Percentiles rank a stretch among this genome's conserved stretches.
Evolutionary conservation across 2,888 invertebrate genomes (phyloP).

Genomic region (Spilosoma lubricipeda): DNA sequence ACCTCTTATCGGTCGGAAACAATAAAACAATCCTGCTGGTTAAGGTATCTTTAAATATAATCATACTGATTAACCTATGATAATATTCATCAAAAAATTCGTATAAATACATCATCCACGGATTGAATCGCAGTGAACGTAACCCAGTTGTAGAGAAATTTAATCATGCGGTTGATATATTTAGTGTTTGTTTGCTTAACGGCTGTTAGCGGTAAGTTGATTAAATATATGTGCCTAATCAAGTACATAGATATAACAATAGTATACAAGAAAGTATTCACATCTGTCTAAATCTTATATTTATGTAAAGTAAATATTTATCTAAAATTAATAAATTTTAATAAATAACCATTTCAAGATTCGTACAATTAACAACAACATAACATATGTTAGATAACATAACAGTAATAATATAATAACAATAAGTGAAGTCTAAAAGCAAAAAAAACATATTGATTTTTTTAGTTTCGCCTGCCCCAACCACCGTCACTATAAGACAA

Average conservation of each 20-base stretch:
- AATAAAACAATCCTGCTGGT: slow-evolving; percentile 1
- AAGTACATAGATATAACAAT: not conserved
- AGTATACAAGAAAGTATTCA: not conserved
- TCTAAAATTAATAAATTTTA: too few species aligned
- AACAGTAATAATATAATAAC: too few species aligned
- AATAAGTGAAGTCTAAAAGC: too few species aligned
- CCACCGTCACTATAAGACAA: slow-evolving; percentile 9
- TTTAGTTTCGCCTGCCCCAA: slow-evolving; percentile 6
- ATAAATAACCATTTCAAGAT: too few species aligned
- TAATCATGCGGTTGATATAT: not conserved
- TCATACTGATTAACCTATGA: slow-evolving; percentile 9
- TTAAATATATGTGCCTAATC: not conserved
- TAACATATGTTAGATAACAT: too few species aligned
- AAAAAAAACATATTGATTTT: too few species aligned
- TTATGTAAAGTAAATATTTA: not conserved
- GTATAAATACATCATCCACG: slow-evolving; percentile 5
- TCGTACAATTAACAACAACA: too few species aligned
- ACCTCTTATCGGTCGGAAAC: not conserved
- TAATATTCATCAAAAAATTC: slow-evolving; percentile 8
- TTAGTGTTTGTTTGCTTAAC: slow-evolving; percentile 8
- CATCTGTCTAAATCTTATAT: not conserved
- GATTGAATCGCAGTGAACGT: not conserved
- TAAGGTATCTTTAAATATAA: slow-evolving; percentile 10
- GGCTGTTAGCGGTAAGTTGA: slow-evolving; percentile 8
- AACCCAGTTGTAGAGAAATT: not conserved